A percentile compares a stretch with the other conserved stretches of the same genome.
Conservation (phyloP, 2,888 invertebrate species). For the Cryptophagus acutangulus region DNA sequence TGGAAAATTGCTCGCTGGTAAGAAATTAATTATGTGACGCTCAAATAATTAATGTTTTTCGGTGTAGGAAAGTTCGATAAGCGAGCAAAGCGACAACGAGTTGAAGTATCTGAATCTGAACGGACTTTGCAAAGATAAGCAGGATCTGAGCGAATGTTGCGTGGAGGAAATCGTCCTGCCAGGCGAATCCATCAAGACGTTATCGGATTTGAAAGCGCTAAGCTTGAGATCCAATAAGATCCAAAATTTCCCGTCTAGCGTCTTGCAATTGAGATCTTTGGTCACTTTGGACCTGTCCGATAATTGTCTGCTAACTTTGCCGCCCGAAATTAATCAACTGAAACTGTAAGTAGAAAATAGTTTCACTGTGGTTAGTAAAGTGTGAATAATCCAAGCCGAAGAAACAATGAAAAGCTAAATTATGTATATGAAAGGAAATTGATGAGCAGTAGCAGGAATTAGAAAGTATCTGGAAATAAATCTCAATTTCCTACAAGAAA, state of each 20-base stretch:
- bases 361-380: background rate
- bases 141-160: slow-evolving; percentile 32
- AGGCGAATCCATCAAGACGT: slow-evolving; percentile 41
- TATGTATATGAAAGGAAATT: too few relatives aligned
- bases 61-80: too few relatives aligned
- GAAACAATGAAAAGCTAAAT: too few relatives aligned
- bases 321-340: slow-evolving; percentile 58
- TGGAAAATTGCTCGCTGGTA: too few relatives aligned
- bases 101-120: slow-evolving; percentile 43
- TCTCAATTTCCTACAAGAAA: too few relatives aligned
- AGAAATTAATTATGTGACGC: too few relatives aligned
- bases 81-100: slow-evolving; percentile 7
- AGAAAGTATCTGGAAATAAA: too few relatives aligned
- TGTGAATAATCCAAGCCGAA: too few relatives aligned
- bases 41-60: too few relatives aligned
- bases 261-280: slow-evolving; percentile 57
- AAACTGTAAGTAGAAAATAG: slow-evolving; percentile 49
- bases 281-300: slow-evolving; percentile 64
- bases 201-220: slow-evolving; percentile 43
- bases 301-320: slow-evolving; percentile 61
- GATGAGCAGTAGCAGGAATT: too few relatives aligned
- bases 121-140: slow-evolving; percentile 38
- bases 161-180: slow-evolving; percentile 45
- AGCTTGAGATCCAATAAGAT: slow-evolving; percentile 55
- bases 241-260: slow-evolving; percentile 55